Percentiles rank a stretch among this genome's conserved stretches.
These are phyloP conservation scores for Panthera leo DNA, from an alignment of 2,113 vertebrate genomes.

Conservation along the genomic window DNA sequence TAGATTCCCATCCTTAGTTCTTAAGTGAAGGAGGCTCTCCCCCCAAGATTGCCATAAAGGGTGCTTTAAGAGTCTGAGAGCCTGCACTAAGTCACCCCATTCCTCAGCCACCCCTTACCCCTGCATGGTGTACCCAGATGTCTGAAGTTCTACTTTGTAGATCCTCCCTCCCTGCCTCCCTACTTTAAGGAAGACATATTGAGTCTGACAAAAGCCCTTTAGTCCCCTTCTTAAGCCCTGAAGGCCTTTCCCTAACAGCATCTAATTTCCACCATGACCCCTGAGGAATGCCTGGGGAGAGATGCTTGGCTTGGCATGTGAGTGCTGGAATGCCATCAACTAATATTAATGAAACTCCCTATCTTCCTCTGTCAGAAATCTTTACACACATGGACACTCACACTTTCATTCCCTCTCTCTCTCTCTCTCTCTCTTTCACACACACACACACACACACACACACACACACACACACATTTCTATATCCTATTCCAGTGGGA, in stretches of 20 bases:
- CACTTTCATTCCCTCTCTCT: background rate
- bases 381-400: background rate
- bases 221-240: background rate
- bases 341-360: conserved; percentile 32
- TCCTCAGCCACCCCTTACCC: background rate
- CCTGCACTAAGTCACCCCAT: background rate
- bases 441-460: background rate
- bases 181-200: background rate
- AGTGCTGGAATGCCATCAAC: background rate
- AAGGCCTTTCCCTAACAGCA: background rate
- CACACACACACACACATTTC: background rate
- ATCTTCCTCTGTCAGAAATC: conserved; percentile 22
- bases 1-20: background rate
- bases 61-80: background rate
- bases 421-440: background rate
- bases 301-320: background rate
- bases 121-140: background rate
- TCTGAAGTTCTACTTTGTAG: background rate
- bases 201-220: background rate
- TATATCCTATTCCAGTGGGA: conserved; percentile 67
- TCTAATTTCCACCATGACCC: background rate
- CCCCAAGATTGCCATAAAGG: background rate
- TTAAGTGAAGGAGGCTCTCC: background rate
- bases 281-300: background rate
- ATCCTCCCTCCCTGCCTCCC: background rate